Evolutionary conservation across 2,797 vertebrate genomes (phyloP), one percentile per base, ranked within the genome.

Genomic region (Notolabrus celidotus): DNA sequence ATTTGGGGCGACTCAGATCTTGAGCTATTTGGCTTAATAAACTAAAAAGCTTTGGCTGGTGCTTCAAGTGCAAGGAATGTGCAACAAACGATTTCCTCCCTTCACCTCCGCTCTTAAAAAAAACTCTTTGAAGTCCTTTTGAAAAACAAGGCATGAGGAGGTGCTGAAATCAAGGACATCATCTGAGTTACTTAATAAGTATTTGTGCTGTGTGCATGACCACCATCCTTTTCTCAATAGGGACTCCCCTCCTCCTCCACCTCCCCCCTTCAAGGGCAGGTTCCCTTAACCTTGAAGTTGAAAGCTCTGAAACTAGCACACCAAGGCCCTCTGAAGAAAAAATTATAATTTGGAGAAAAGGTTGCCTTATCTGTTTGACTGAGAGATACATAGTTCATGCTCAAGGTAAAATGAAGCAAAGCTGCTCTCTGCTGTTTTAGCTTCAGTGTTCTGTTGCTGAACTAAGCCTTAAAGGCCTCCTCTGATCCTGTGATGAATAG

Each of bases 81-180:
- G 79, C 82, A 82, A 81, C 89, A 82, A 86, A 87, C 80, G 57
- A 89, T 88, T 88, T 87, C 88, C 90, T 90, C 90, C 89, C 82
- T 87, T 61, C 68, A 77, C 80, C 77, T 82, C 83, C 20, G 16
- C 73, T 87, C 43, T 80, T 64, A 41, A 63, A 80, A n/a, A 79
- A 82, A 71, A 5, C 43, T 69, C 67, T 90, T 91, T 92, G 88
- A 92, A 89, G 87, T 89, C 49, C 52, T 71, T 81, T 72, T 80
- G 60, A 85, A 88, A 92, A 92, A 89, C 87, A 92, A 78, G 84
- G 67, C 82, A 55, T 55, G 75, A 78, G 89, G 82, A 91, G 84
- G 90, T 84, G 83, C 67, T 79, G 82, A 89, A 90, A 86, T 89
- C 91, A 92, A 93, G 91, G 91, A 83, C 88, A 71, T 51, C 42